These are phyloP conservation scores for Pelodytes ibericus DNA, from an alignment of 2,797 vertebrate genomes.

Conservation along the genomic window DNA sequence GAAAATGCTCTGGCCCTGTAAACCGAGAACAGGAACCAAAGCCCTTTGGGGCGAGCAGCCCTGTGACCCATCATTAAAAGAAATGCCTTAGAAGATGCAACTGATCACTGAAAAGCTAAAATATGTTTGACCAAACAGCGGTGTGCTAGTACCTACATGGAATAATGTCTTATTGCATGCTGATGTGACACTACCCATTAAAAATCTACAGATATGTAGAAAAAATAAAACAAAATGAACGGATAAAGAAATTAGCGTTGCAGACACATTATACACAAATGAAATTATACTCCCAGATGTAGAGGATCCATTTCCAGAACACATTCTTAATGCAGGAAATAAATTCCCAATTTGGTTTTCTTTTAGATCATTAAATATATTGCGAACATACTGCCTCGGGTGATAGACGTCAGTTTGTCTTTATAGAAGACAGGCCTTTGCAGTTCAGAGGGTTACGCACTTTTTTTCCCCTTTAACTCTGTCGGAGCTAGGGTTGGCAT, in stretches of 20 bases:
- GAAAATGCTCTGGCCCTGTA: background rate
- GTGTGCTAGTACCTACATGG: background rate
- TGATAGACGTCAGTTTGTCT: background rate
- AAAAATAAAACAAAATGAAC: background rate
- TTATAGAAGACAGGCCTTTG: background rate
- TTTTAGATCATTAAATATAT: conserved; percentile 26
- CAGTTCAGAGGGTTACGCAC: background rate
- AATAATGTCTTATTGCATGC: background rate
- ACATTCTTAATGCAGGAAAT: conserved; percentile 37
- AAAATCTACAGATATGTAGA: background rate
- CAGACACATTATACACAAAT: conserved; percentile 39
- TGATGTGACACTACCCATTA: background rate
- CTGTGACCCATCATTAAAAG: background rate
- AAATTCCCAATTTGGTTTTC: conserved; percentile 33
- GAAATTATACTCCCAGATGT: conserved; percentile 36
- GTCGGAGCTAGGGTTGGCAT: too few relatives aligned
- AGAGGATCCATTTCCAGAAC: conserved; percentile 45
- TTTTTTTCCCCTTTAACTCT: background rate
- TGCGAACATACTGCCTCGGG: background rate
- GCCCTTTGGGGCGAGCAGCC: background rate
- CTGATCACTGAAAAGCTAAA: background rate
- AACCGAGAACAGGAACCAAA: background rate
- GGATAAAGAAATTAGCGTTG: conserved; percentile 33
- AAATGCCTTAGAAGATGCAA: background rate
- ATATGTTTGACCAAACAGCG: background rate